phyloP scores from a whole-genome alignment of 1,140 invertebrate species.

The Musca domestica region DNA sequence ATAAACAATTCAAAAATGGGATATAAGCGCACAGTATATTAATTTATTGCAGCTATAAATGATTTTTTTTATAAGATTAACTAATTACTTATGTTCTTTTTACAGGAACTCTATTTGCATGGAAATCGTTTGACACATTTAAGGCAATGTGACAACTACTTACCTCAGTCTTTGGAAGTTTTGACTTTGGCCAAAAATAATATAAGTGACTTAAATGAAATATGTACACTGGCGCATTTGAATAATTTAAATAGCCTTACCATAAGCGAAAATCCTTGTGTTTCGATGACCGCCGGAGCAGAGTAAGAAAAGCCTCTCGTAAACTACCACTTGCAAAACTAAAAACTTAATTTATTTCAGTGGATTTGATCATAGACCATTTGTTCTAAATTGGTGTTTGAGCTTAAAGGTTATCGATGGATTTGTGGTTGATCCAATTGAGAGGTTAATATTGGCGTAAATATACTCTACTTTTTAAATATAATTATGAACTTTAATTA shows the following conservation, averaged over 20 bases:
- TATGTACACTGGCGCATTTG: slow-evolving; percentile 76
- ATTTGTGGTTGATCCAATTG: slow-evolving; percentile 82
- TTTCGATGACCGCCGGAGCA: slow-evolving; percentile 41
- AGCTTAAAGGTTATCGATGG: slow-evolving; percentile 84
- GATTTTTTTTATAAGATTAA: too few relatives aligned
- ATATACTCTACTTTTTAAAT: too few relatives aligned
- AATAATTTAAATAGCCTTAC: slow-evolving; percentile 75
- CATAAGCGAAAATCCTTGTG: slow-evolving; percentile 82
- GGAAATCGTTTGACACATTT: slow-evolving; percentile 82
- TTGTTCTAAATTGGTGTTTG: slow-evolving; percentile 90
- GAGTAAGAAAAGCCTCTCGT: slow-evolving; percentile 37
- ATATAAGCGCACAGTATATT: too few relatives aligned
- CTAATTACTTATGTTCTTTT: too few relatives aligned
- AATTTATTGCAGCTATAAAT: too few relatives aligned
- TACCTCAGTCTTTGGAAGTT: slow-evolving; percentile 72
- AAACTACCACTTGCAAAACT: not conserved
- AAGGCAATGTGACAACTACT: slow-evolving; percentile 75
- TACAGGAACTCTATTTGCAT: slow-evolving; percentile 80
- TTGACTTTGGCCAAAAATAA: slow-evolving; percentile 82
- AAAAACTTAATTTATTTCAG: slow-evolving; percentile 63
- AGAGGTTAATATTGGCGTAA: slow-evolving; percentile 63
- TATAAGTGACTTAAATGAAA: slow-evolving; percentile 82
- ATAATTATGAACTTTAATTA: not conserved
- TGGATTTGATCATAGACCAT: slow-evolving; percentile 88
- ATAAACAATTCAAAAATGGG: too few relatives aligned